These are phyloP conservation scores for Pipistrellus pipistrellus DNA, from an alignment of 2,797 vertebrate species.

Conservation along the genomic window DNA sequence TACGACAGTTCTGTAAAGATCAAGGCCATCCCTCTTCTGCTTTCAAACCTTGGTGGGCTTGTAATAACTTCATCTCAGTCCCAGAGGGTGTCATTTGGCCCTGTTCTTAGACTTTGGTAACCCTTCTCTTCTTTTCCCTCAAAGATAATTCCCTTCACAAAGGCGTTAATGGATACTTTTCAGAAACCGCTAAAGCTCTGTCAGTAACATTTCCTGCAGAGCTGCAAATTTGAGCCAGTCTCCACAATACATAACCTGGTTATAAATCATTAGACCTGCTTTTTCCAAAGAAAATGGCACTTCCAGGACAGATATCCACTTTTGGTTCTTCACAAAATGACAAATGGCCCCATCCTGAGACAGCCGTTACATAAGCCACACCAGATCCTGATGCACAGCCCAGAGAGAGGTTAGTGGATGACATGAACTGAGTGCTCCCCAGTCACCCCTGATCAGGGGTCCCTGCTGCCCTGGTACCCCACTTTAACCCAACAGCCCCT, in stretches of 20 bases:
- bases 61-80: neutral
- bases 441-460: neutral
- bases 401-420: neutral
- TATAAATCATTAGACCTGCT: slow-evolving; percentile 41
- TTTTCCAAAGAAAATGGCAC: slow-evolving; percentile 62
- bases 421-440: rapidly evolving
- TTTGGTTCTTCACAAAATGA: slow-evolving; percentile 19
- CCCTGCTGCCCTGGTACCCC: neutral
- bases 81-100: neutral
- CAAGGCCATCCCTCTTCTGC: neutral
- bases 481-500: neutral
- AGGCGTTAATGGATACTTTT: neutral
- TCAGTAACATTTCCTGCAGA: neutral
- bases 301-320: neutral
- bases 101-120: neutral
- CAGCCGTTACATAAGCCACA: neutral
- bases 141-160: neutral
- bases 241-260: slow-evolving; percentile 2
- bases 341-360: rapidly evolving
- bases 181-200: neutral
- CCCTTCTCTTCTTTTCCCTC: neutral
- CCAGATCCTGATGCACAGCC: neutral
- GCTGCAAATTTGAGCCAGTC: slow-evolving; percentile 1
- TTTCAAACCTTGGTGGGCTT: neutral
- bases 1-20: neutral